Percentiles rank a stretch among this genome's conserved stretches.
Evolutionary conservation across 2,113 vertebrate genomes (phyloP).

Genomic region (Coreoperca whiteheadi): DNA sequence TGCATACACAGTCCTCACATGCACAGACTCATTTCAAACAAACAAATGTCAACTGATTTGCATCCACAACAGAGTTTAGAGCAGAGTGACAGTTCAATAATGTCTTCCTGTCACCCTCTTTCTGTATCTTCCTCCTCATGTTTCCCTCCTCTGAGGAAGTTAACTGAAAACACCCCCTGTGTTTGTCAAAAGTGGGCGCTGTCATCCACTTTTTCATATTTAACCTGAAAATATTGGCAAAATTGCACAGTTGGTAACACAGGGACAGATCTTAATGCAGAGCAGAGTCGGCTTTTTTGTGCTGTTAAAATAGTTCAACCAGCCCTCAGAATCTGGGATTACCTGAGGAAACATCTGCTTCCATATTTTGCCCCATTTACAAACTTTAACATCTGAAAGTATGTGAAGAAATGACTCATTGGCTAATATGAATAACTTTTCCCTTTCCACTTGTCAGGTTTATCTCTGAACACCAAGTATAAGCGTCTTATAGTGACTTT

Average conservation of each 20-base stretch:
- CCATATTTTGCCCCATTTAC: background rate
- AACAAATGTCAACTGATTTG: constrained; percentile 31
- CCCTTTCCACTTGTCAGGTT: background rate
- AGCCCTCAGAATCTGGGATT: background rate
- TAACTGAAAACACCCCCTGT: constrained; percentile 44
- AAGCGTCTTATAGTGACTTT: constrained; percentile 6
- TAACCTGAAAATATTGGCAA: background rate
- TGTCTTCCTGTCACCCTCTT: constrained; percentile 13
- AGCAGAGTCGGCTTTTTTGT: background rate
- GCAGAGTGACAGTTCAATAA: constrained; percentile 46
- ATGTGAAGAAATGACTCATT: background rate
- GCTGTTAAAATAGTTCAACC: background rate
- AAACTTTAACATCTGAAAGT: background rate
- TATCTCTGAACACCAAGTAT: background rate
- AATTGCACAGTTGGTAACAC: background rate
- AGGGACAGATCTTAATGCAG: background rate
- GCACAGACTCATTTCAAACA: constrained; percentile 8
- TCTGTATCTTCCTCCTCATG: background rate
- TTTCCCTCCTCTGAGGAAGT: background rate
- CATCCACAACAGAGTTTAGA: constrained; percentile 18
- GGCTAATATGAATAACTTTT: too few relatives aligned
- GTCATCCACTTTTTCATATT: background rate
- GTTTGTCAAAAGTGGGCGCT: constrained; percentile 8
- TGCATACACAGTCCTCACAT: background rate
- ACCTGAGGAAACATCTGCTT: background rate